These are phyloP conservation scores for Atlantisia rogersi DNA, from an alignment of 2,113 vertebrate genomes.

Conservation along the genomic window DNA sequence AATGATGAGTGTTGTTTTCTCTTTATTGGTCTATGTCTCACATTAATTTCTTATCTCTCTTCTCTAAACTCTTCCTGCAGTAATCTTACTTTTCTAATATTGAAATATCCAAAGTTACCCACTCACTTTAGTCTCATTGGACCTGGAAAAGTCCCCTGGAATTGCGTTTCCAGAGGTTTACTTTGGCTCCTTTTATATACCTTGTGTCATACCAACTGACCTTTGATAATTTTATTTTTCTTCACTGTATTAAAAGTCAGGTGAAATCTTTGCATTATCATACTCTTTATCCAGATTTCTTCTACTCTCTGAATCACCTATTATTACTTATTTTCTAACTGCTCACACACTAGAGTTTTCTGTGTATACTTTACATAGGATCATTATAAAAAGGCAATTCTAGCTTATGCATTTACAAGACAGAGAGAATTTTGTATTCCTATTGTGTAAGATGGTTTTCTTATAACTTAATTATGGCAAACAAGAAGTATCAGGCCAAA, in stretches of 20 bases:
- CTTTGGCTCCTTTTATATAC: background rate
- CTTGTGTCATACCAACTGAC: background rate
- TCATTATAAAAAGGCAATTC: background rate
- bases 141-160: background rate
- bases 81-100: background rate
- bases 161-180: background rate
- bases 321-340: background rate
- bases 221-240: background rate
- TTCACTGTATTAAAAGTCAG: background rate
- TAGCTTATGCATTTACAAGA: background rate
- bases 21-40: background rate
- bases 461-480: conserved; percentile 59
- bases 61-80: background rate
- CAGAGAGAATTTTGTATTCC: conserved; percentile 2
- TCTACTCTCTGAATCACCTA: background rate
- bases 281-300: background rate
- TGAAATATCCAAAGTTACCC: background rate
- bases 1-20: background rate
- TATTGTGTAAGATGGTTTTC: conserved; percentile 23
- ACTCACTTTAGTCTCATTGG: background rate
- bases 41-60: background rate
- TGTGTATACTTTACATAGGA: background rate
- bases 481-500: conserved; percentile 30
- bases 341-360: background rate
- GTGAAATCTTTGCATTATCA: background rate